These are phyloP conservation scores for Rugalucina vietnamica DNA, from an alignment of 2,888 invertebrate genomes.

Conservation along the genomic window DNA sequence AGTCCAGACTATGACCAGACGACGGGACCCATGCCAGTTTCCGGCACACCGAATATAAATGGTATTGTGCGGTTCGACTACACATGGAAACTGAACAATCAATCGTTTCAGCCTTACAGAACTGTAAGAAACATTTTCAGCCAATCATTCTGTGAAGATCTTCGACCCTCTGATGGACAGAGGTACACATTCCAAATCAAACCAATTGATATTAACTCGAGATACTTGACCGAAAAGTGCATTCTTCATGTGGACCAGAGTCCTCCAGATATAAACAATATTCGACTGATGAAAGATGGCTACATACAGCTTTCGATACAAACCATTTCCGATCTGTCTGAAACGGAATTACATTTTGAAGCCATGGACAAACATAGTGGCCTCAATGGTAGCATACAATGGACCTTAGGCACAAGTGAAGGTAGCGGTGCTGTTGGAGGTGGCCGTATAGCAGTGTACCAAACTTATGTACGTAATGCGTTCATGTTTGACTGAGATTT, in stretches of 20 bases:
- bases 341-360: conserved; percentile 46
- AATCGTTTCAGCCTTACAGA: neutral
- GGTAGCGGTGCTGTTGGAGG: conserved; percentile 21
- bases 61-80: too few species aligned
- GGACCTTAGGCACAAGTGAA: conserved; percentile 44
- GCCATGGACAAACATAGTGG: conserved; percentile 61
- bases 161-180: conserved; percentile 47
- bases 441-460: conserved; percentile 1
- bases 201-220: conserved; percentile 51
- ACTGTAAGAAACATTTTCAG: conserved; percentile 28
- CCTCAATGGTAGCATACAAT: conserved; percentile 40
- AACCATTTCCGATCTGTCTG: conserved; percentile 56
- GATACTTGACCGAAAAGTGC: conserved; percentile 35
- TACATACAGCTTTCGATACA: too few species aligned
- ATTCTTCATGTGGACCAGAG: too few species aligned
- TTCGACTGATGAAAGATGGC: too few species aligned
- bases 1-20: too few species aligned
- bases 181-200: conserved; percentile 28
- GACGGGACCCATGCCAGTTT: too few species aligned
- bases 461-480: too few species aligned
- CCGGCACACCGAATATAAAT: too few species aligned
- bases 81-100: too few species aligned
- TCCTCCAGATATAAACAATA: conserved; percentile 44
- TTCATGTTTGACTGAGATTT: too few species aligned
- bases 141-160: conserved; percentile 29